A percentile compares a stretch with the other conserved stretches of the same genome.
phyloP scores from a whole-genome alignment of 2,797 vertebrate genomes.

The Sphaeramia orbicularis region DNA sequence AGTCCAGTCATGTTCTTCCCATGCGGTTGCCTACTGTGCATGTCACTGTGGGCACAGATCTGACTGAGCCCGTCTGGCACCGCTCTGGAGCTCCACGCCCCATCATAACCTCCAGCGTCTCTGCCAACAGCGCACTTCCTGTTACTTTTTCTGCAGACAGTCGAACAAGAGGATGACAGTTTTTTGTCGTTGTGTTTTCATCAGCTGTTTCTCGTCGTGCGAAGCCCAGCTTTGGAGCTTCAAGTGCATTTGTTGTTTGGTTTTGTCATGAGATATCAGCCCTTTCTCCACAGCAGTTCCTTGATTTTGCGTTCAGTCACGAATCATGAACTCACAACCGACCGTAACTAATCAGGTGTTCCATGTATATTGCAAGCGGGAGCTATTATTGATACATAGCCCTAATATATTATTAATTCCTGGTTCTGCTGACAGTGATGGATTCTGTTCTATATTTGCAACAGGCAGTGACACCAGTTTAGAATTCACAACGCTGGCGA shows the following conservation, averaged over 20 bases:
- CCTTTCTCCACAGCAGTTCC: not conserved
- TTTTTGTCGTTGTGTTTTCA: not conserved
- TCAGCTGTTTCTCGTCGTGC: not conserved
- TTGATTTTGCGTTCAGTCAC: not conserved
- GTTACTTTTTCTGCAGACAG: constrained; percentile 34
- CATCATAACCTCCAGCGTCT: constrained; percentile 33
- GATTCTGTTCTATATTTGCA: constrained; percentile 10
- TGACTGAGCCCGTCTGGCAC: constrained; percentile 54
- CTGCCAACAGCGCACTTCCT: constrained; percentile 60
- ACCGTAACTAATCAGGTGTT: not conserved
- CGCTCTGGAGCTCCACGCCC: constrained; percentile 44
- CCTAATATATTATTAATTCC: not conserved
- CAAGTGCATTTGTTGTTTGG: constrained; percentile 8
- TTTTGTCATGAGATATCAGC: constrained; percentile 8
- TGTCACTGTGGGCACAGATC: constrained; percentile 56
- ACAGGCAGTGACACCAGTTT: not conserved
- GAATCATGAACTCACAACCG: not conserved
- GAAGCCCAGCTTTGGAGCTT: not conserved
- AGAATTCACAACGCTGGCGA: constrained; percentile 3
- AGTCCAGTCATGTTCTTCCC: constrained; percentile 48
- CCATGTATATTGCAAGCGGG: not conserved
- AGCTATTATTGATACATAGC: not conserved
- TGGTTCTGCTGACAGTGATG: not conserved
- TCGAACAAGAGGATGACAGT: not conserved
- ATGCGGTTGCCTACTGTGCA: constrained; percentile 51